Base-by-base conservation (phyloP, 2,888 invertebrate species). In the Diplolepis rosae region DNA sequence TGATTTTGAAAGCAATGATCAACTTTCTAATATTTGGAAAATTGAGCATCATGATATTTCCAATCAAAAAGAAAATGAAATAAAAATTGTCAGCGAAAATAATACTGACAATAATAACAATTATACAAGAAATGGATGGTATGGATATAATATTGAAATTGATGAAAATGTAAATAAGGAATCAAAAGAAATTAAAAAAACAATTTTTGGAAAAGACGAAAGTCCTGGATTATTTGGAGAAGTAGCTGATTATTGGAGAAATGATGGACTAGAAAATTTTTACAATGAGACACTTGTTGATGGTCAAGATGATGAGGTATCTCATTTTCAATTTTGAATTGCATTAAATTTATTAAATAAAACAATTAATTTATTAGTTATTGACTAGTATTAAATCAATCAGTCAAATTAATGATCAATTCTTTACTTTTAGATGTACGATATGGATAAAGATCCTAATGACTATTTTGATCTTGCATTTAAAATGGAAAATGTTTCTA, bases 151-250 rank as follows among this genome's bases (percentile, higher is more conserved):
- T 18, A 30, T 54, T 32, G 28, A 66, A 4, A 65, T 56, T 30
- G 32, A 61, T 9, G n/a, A n/a, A n/a, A 39, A 68, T 13, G 70
- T 66, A 0, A 68, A 71, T 24, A 67, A 68, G 52, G 42, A 56
- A 1, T 50, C 66, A 4, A 18, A 65, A 39, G 70, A 51, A 50
- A 66, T 75, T 68, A 74, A 56, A 61, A 32, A 77, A 4, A 30
- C 74, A 45, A 75, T 79, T 30, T 83, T 78, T 35, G 78, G 70
- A 15, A 72, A 75, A 32, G 80, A 87, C 48, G 86, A 87, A 56
- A 84, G 82, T 54, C 85, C 87, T 4, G 85, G 87, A 32, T 66
- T 86, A n/a, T 86, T 82, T 61, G 85, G 85, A 1, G 85, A 86
- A 74, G 80, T 84, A 11, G 80, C 79, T 2, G 83, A 85, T 69